Base-by-base conservation (phyloP, 2,797 vertebrate species). In the Sebastes hubbsi region DNA sequence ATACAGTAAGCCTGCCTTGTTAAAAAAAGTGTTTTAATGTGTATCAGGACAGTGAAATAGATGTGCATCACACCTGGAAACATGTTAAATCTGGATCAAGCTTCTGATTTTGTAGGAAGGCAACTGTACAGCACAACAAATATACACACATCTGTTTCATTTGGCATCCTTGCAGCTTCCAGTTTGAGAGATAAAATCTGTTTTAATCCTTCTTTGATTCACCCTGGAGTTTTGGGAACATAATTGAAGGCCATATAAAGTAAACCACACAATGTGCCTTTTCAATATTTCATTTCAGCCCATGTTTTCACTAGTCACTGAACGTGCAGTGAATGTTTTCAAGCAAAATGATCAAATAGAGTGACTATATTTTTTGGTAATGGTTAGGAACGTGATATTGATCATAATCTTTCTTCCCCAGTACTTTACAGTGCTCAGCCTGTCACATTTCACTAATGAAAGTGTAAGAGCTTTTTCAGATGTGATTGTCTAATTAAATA, bases 401-500 rank as follows among this genome's bases (percentile, higher is more conserved):
- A 85, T 80, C 58, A 27, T 81, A 22, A 78, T 80, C 36, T 83
- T 63, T 70, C 52, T 58, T 34, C 38, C 30, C 11, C 18, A 8
- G 18, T 66, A 55, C 63, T 60, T 69, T 18, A 52, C 42, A 18
- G n/a, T 14, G 30, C 63, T 42, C 60, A 64, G 63, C 24, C 46
- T 69, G 64, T 89, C 67, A 73, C 70, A 67, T 84, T 82, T 56
- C 77, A 25, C 52, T 72, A 78, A 83, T 83, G 66, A 64, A 85
- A 66, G 54, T 12, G 59, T 68, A n/a, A 75, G 81, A 72, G 61
- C 62, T 75, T 78, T 80, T 82, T 74, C 52, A 58, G 70, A 87
- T 70, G 52, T 63, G 58, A 87, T 76, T 77, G 60, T 82, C 81
- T 67, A 42, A 69, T 84, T 89, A 81, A 81, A 83, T 79, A 81